phyloP scores from a whole-genome alignment of 1,140 invertebrate species.

The Hesperophylax magnus region DNA sequence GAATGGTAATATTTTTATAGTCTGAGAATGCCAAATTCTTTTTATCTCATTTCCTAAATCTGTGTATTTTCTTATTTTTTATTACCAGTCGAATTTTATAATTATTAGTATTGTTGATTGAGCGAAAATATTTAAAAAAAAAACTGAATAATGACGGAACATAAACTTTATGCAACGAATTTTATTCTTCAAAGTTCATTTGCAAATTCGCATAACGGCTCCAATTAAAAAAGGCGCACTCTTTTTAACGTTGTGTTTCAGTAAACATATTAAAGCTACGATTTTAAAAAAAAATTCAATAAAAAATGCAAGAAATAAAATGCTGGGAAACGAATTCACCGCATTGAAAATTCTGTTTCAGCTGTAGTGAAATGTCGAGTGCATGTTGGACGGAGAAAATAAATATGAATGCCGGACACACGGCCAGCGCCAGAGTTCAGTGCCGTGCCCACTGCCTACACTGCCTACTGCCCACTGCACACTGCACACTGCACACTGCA shows the following conservation, averaged over 20 bases:
- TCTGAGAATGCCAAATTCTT: no score
- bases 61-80: no score
- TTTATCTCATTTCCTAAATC: no score
- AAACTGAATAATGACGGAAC: no score
- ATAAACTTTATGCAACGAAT: no score
- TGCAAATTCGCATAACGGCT: neutral
- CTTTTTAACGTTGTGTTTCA: constrained; percentile 1
- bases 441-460: neutral
- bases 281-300: neutral
- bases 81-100: no score
- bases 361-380: constrained; percentile 23
- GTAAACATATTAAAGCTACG: constrained; percentile 6
- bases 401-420: constrained; percentile 14
- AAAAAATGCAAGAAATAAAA: neutral
- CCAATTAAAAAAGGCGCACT: neutral
- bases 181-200: neutral
- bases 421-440: neutral
- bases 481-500: no score
- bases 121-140: no score
- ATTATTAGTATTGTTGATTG: no score
- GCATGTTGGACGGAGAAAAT: constrained; percentile 17
- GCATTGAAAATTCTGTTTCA: constrained; percentile 31
- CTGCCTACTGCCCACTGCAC: no score
- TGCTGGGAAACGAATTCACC: constrained; percentile 1
- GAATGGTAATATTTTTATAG: no score